These are phyloP conservation scores for Incurvaria masculella DNA, from an alignment of 2,888 invertebrate genomes.

Conservation along the genomic window DNA sequence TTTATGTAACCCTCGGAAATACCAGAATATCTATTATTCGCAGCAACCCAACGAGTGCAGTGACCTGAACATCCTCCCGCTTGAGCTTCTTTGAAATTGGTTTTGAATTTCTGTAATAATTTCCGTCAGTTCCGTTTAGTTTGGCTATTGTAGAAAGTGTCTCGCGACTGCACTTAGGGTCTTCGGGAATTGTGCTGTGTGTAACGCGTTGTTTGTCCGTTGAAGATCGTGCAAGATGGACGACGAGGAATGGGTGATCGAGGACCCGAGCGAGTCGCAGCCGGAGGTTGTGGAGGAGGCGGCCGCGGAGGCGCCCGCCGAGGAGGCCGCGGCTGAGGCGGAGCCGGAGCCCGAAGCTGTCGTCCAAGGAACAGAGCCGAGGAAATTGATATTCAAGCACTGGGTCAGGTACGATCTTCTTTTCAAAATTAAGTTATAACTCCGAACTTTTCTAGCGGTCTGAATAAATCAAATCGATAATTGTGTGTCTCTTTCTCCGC, in stretches of 20 bases:
- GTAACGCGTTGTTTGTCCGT: conserved; percentile 27
- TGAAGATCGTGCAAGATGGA: conserved; percentile 49
- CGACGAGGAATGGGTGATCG: conserved; percentile 54
- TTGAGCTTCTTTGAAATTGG: no score
- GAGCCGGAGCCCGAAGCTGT: conserved; percentile 40
- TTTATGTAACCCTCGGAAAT: no score
- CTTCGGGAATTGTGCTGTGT: conserved; percentile 8
- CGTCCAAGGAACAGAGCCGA: conserved; percentile 54
- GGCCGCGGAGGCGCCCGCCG: conserved; percentile 29
- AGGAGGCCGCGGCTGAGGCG: conserved; percentile 41
- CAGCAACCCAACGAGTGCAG: no score
- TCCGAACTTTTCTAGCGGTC: no score
- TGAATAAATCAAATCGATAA: no score
- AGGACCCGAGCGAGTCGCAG: conserved; percentile 28
- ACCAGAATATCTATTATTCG: not conserved
- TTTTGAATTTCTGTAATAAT: conserved; percentile 6
- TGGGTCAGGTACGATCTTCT: conserved; percentile 78
- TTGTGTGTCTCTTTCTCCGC: no score
- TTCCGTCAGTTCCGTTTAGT: conserved; percentile 16
- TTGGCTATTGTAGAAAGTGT: conserved; percentile 15
- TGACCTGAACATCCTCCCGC: no score
- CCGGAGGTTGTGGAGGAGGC: conserved; percentile 24
- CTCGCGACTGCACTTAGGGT: conserved; percentile 8
- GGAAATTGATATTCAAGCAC: conserved; percentile 71
- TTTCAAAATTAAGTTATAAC: no score